Evolutionary conservation across 2,888 invertebrate genomes (phyloP).

Genomic region (Conchocele bisecta): DNA sequence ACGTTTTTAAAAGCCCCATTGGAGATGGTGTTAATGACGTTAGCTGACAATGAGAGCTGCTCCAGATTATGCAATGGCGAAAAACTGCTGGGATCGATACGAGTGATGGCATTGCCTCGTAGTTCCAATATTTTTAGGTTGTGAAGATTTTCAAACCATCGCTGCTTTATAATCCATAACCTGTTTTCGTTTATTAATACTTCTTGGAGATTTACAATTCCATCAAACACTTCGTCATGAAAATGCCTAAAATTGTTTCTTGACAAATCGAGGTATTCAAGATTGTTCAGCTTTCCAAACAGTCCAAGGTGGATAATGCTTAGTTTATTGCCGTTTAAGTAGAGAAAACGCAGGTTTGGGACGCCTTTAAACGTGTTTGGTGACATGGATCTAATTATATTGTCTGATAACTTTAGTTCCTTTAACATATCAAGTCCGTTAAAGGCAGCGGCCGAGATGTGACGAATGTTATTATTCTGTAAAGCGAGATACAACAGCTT

Average conservation of each 20-base stretch:
- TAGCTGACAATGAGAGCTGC: slow-evolving; percentile 61
- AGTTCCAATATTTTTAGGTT: slow-evolving; percentile 59
- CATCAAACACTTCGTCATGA: slow-evolving; percentile 60
- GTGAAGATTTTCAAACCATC: slow-evolving; percentile 60
- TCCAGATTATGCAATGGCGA: slow-evolving; percentile 55
- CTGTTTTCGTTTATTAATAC: slow-evolving; percentile 63
- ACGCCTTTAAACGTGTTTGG: slow-evolving; percentile 55
- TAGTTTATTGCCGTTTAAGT: slow-evolving; percentile 64
- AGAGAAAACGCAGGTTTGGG: slow-evolving; percentile 44
- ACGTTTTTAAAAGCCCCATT: slow-evolving; percentile 86
- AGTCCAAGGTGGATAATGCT: slow-evolving; percentile 42
- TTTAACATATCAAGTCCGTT: slow-evolving; percentile 47
- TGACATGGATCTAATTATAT: slow-evolving; percentile 61
- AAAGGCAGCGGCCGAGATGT: slow-evolving; percentile 65
- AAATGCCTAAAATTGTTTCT: slow-evolving; percentile 62
- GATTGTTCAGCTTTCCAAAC: slow-evolving; percentile 41
- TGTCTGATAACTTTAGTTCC: slow-evolving; percentile 61
- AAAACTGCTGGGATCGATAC: slow-evolving; percentile 59
- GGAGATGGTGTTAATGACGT: slow-evolving; percentile 59
- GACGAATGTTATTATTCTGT: slow-evolving; percentile 65
- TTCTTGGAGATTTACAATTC: slow-evolving; percentile 49
- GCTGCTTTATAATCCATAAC: slow-evolving; percentile 54
- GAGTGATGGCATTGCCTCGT: slow-evolving; percentile 60
- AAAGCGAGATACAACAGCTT: slow-evolving; percentile 54
- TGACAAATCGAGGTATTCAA: slow-evolving; percentile 61